phyloP scores from a whole-genome alignment of 2,113 vertebrate species.

The Hystrix brachyura region DNA sequence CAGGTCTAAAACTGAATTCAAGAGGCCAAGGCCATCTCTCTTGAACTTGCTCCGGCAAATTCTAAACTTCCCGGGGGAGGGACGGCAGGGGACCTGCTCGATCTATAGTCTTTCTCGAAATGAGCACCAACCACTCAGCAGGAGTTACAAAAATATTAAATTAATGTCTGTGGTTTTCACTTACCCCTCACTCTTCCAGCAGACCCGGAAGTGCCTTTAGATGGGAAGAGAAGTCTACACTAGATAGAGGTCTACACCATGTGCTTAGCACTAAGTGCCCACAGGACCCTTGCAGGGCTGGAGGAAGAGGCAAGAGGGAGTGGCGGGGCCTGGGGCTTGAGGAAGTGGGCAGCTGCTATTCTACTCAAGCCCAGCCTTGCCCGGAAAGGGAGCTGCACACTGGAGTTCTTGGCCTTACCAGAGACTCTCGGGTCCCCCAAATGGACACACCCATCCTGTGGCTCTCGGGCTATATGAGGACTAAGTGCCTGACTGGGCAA shows the following conservation, averaged over 20 bases:
- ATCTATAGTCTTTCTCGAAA: conserved; percentile 64
- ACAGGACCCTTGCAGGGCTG: accelerated
- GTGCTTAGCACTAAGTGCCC: accelerated
- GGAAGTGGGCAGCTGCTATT: not conserved
- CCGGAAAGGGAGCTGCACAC: not conserved
- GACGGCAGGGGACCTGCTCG: not conserved
- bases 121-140: conserved; percentile 44
- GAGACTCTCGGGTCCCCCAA: not conserved
- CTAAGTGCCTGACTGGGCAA: no score
- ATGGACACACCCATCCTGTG: accelerated
- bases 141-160: not conserved
- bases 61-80: conserved; percentile 65
- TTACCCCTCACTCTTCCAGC: not conserved
- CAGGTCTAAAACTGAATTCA: not conserved
- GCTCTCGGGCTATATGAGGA: not conserved
- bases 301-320: not conserved
- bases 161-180: not conserved
- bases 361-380: not conserved
- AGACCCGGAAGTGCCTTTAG: not conserved
- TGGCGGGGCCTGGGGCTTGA: not conserved
- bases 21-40: conserved; percentile 40
- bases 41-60: conserved; percentile 47
- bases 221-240: not conserved
- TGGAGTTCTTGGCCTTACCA: not conserved
- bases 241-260: not conserved